A percentile compares a stretch with the other conserved stretches of the same genome.
Conservation (phyloP, 2,113 vertebrate genomes). For the Deroptyus accipitrinus region DNA sequence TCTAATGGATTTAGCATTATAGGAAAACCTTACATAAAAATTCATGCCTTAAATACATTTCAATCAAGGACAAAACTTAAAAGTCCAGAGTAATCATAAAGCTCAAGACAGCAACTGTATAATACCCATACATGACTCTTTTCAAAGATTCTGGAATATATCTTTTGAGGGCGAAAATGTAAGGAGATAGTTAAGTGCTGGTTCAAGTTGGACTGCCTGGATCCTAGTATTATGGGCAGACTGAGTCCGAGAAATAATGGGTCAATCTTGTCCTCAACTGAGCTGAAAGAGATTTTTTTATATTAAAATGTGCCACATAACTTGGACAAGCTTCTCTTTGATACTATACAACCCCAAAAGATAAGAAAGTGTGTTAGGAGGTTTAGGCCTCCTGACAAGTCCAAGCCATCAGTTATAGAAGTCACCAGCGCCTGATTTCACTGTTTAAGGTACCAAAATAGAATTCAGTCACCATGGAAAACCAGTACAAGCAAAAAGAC, state of each 20-base stretch:
- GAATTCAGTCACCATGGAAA: not conserved
- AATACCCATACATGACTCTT: fast-evolving
- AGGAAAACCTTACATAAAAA: not conserved
- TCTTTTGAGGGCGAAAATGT: not conserved
- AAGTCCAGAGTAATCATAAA: not conserved
- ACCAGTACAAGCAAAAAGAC: not conserved
- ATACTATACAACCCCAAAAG: not conserved
- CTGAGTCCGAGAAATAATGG: not conserved
- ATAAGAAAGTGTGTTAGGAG: not conserved
- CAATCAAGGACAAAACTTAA: not conserved
- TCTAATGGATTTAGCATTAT: not conserved
- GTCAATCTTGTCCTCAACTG: not conserved
- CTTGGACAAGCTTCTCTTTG: not conserved
- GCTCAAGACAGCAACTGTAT: not conserved
- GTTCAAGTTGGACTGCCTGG: not conserved
- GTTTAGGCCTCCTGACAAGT: not conserved
- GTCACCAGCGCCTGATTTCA: not conserved
- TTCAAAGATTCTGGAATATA: not conserved
- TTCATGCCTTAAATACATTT: not conserved
- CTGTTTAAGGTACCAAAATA: not conserved
- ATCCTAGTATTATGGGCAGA: not conserved
- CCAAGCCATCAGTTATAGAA: not conserved
- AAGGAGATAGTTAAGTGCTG: not conserved
- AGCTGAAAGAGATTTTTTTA: not conserved
- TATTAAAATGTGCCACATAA: not conserved